phyloP scores from a whole-genome alignment of 2,797 vertebrate species.

The Crenichthys baileyi region DNA sequence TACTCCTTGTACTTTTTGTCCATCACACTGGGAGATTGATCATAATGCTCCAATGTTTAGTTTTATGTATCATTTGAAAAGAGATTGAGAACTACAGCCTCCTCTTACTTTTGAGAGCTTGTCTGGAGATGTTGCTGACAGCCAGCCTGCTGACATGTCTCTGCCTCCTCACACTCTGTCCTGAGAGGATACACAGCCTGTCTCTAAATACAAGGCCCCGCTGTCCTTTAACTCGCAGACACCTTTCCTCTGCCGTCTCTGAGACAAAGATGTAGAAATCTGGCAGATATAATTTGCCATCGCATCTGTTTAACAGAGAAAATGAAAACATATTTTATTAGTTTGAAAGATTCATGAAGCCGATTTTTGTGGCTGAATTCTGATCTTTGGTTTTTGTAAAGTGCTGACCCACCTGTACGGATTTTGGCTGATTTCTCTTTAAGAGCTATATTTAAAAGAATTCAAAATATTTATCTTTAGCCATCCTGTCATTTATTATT shows the following conservation, averaged over 20 bases:
- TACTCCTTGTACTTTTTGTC: background rate
- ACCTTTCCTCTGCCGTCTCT: constrained; percentile 8
- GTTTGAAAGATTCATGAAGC: background rate
- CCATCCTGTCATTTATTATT: background rate
- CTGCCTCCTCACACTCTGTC: constrained; percentile 42
- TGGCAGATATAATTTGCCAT: constrained; percentile 7
- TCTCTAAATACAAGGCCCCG: constrained; percentile 57
- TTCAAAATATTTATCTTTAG: background rate
- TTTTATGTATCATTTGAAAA: constrained; percentile 21
- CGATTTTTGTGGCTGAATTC: background rate
- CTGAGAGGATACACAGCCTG: constrained; percentile 58
- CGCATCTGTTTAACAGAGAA: constrained; percentile 13
- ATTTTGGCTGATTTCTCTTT: background rate
- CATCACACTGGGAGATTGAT: background rate
- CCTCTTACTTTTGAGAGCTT: constrained; percentile 16
- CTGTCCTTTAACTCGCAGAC: constrained; percentile 23
- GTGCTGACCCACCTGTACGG: background rate
- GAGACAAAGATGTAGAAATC: constrained; percentile 21
- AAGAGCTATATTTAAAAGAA: background rate
- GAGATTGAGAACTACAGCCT: constrained; percentile 15
- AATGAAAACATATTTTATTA: background rate
- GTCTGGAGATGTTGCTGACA: constrained; percentile 30
- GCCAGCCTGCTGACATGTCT: constrained; percentile 53
- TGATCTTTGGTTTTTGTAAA: background rate
- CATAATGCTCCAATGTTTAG: constrained; percentile 11